phyloP scores from a whole-genome alignment of 2,113 vertebrate genomes.

The Podilymbus podiceps region DNA sequence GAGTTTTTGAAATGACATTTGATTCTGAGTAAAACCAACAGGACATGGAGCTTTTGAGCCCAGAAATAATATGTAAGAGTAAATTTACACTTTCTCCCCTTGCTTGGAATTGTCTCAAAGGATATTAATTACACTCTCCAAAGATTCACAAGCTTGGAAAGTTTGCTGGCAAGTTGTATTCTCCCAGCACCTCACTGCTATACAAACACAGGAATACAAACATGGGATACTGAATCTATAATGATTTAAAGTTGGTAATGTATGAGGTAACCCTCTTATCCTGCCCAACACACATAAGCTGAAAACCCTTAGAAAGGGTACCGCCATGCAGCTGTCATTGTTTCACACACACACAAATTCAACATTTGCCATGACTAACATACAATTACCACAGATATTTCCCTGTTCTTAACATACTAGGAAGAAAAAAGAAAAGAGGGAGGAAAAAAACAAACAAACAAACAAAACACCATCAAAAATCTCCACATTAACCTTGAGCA shows the following conservation, averaged over 20 bases:
- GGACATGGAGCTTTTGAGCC: background rate
- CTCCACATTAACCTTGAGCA: background rate
- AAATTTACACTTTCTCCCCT: slow-evolving; percentile 24
- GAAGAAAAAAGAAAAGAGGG: background rate
- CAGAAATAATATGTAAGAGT: background rate
- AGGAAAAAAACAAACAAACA: background rate
- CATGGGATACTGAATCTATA: background rate
- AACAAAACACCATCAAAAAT: background rate
- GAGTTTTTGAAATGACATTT: background rate
- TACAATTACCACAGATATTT: slow-evolving; percentile 41
- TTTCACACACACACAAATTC: background rate
- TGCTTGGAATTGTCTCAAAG: slow-evolving; percentile 23
- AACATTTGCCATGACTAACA: slow-evolving; percentile 16
- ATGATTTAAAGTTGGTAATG: background rate
- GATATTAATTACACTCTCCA: slow-evolving; percentile 39
- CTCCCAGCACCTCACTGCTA: background rate
- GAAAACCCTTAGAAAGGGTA: slow-evolving; percentile 4
- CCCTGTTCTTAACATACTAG: background rate
- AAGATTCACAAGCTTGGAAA: background rate
- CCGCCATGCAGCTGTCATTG: background rate
- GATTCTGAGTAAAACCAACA: background rate
- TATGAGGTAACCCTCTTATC: background rate
- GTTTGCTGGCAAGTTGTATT: background rate
- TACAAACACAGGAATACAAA: background rate
- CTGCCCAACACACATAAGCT: background rate